Conservation (phyloP, 2,797 vertebrate species). For the Eospalax fontanierii region DNA sequence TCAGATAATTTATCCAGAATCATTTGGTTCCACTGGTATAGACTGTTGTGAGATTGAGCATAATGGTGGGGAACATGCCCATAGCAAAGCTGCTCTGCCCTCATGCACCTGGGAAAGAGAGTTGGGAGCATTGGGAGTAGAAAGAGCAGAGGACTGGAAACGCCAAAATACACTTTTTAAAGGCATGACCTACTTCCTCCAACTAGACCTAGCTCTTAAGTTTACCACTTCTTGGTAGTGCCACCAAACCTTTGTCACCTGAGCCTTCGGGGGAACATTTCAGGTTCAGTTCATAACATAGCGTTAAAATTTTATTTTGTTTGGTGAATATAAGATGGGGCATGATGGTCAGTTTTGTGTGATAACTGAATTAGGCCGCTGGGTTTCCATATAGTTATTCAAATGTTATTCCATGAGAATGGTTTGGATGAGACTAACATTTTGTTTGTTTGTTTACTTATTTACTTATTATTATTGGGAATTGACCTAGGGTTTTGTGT, state of each 20-base stretch:
- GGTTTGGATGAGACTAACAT: neutral
- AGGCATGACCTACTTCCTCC: neutral
- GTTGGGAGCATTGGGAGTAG: neutral
- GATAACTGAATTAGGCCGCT: neutral
- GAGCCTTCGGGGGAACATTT: neutral
- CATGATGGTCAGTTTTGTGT: slow-evolving; percentile 5
- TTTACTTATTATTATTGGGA: neutral
- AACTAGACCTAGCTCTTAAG: neutral
- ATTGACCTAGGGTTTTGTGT: neutral
- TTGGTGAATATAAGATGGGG: neutral
- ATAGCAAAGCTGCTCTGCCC: neutral
- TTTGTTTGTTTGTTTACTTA: neutral
- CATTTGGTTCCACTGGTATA: neutral
- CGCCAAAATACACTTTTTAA: neutral
- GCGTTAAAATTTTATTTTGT: slow-evolving; percentile 16
- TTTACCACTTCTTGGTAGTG: neutral
- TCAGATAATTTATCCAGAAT: neutral
- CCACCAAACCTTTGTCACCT: neutral
- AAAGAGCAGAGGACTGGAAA: neutral
- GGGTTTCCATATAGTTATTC: neutral
- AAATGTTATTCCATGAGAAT: neutral
- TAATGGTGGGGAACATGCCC: neutral
- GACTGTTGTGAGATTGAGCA: neutral
- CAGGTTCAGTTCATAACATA: neutral
- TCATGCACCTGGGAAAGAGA: neutral